Evolutionary conservation across 2,113 vertebrate genomes (phyloP).

Genomic region (Noctilio leporinus): DNA sequence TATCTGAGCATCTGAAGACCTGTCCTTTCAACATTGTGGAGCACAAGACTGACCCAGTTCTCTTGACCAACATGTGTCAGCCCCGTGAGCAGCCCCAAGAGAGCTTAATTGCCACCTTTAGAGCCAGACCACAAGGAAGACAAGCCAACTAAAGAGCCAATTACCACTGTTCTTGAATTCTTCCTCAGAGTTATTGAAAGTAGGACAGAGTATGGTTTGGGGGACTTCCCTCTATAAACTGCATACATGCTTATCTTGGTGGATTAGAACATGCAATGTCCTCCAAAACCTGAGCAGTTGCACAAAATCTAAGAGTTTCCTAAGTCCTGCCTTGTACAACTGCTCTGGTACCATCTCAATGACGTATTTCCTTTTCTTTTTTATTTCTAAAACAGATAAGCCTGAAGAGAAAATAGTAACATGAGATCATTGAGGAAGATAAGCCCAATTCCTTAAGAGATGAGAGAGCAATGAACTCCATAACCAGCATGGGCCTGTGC

Average conservation of each 20-base stretch:
- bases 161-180: neutral
- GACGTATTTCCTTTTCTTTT: neutral
- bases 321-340: neutral
- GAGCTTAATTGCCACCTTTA: conserved; percentile 83
- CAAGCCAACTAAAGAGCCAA: neutral
- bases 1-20: conserved; percentile 89
- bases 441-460: neutral
- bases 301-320: neutral
- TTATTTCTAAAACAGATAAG: neutral
- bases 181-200: neutral
- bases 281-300: neutral
- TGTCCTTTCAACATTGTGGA: conserved; percentile 88
- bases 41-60: conserved; percentile 81
- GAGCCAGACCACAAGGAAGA: conserved; percentile 53
- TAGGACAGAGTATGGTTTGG: neutral
- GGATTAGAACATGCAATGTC: neutral
- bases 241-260: neutral
- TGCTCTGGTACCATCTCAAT: neutral
- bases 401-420: neutral
- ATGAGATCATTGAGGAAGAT: conserved; percentile 4
- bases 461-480: neutral
- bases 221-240: neutral
- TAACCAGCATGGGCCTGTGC: neutral
- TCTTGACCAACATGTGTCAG: conserved; percentile 82
- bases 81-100: conserved; percentile 59